Evolutionary conservation across 2,888 invertebrate species (phyloP), one percentile per base, ranked within the genome.

Genomic region (Chymomyza caudatula): DNA sequence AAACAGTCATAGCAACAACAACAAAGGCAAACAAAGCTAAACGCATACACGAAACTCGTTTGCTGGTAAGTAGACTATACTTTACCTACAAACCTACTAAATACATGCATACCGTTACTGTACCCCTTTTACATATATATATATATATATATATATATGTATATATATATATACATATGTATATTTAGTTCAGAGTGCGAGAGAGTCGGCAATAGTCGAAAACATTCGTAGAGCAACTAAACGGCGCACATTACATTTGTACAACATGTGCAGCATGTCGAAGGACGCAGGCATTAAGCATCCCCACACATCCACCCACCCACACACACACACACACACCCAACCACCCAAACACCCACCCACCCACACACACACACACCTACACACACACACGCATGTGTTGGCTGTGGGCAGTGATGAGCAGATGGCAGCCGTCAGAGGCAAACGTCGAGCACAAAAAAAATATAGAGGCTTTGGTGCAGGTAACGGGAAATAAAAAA

Each of bases 31-130:
- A 47, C 15, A 47, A 47, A 47, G 47, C 19, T 20, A 51, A 51
- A 51, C 51, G 51, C 51, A 51, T 51, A 51, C 22, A 51, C 51
- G 51, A 51, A 51, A 51, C 51, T 51, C 22, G 51, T 51, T 51
- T 51, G 51, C 51, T 51, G 51, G 51, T 51, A 51, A 51, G 51
- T 51, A 51, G 20, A 17, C 15, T 15, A 47, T 47, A 37, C 29
- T 37, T 37, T 37, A 37, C 29, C 29, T 37, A 37, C 29, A 25
- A 6, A 6, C 25, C 25, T 25, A 25, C 5, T 25, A 25, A 25
- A 25, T 25, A 25, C 1, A 1, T 37, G 29, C 29, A 11, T 37
- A 37, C 29, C 29, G 29, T 37, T 37, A 37, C 8, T 3, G 3
- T 37, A 11, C 3, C 29, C 29, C 0, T 11, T 37, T 11, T 37